Conservation (phyloP, 1,140 invertebrate species). For the Parapsyche elsis region DNA sequence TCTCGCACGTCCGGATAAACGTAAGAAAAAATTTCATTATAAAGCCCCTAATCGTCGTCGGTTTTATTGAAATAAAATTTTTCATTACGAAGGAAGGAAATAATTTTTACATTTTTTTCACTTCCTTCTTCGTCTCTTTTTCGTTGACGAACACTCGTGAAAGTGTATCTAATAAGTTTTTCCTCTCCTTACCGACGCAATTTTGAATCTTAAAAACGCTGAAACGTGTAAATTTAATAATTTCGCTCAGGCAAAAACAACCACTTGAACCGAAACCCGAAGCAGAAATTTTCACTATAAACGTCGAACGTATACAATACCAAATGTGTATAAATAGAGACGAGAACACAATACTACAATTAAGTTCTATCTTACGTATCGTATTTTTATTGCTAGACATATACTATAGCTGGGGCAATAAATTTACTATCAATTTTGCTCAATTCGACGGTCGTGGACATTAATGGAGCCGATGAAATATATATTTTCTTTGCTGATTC, state of each 20-base stretch:
- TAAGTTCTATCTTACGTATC: neutral
- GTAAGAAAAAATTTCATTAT: neutral
- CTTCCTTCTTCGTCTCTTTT: neutral
- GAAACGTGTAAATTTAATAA: conserved; percentile 6
- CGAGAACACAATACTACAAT: neutral
- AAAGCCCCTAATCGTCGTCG: neutral
- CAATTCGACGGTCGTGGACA: conserved; percentile 12
- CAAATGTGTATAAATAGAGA: no score
- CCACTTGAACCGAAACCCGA: neutral
- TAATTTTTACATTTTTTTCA: neutral
- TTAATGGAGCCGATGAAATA: conserved; percentile 17
- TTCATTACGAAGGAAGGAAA: neutral
- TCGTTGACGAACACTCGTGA: neutral
- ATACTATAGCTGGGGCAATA: neutral
- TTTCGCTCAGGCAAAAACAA: neutral
- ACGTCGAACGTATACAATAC: no score
- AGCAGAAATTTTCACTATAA: no score
- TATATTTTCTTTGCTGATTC: conserved; percentile 10
- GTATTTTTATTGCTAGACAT: neutral
- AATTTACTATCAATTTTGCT: conserved; percentile 21
- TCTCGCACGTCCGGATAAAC: neutral
- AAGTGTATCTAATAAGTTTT: conserved; percentile 9
- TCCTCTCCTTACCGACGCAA: neutral
- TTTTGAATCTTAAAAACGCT: neutral
- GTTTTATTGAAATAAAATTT: conserved; percentile 19